Evolutionary conservation across 2,888 invertebrate genomes (phyloP).

Genomic region (Erebia palarica): DNA sequence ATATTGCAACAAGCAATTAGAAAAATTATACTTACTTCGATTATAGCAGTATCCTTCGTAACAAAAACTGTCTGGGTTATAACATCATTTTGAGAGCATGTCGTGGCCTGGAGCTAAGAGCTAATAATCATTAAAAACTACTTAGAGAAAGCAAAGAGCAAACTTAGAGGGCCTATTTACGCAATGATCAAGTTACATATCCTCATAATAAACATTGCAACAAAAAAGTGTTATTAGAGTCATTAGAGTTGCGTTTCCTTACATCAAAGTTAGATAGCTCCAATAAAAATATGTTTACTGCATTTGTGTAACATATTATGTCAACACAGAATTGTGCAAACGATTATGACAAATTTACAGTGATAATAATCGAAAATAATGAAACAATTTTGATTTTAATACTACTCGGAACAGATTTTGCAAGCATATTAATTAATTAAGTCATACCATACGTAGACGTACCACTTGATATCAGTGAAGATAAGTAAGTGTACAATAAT

Average conservation of each 20-base stretch:
- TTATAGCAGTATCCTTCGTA: background rate
- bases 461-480: background rate
- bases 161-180: constrained; percentile 19
- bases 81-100: background rate
- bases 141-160: constrained; percentile 15
- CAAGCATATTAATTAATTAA: constrained; percentile 34
- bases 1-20: background rate
- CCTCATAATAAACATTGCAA: constrained; percentile 21
- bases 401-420: constrained; percentile 23
- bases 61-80: background rate
- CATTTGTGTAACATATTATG: constrained; percentile 40
- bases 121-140: constrained; percentile 17
- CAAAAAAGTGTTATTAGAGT: constrained; percentile 28
- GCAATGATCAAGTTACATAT: constrained; percentile 14
- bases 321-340: constrained; percentile 45
- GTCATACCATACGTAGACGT: background rate
- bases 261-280: constrained; percentile 33
- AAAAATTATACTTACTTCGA: background rate
- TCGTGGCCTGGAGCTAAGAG: background rate
- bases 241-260: constrained; percentile 33
- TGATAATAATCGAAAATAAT: constrained; percentile 28
- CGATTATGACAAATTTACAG: constrained; percentile 30
- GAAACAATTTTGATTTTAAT: constrained; percentile 22
- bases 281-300: constrained; percentile 41
- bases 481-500: background rate